Evolutionary conservation across 2,888 invertebrate species (phyloP).

Genomic region (Theodoxus fluviatilis): DNA sequence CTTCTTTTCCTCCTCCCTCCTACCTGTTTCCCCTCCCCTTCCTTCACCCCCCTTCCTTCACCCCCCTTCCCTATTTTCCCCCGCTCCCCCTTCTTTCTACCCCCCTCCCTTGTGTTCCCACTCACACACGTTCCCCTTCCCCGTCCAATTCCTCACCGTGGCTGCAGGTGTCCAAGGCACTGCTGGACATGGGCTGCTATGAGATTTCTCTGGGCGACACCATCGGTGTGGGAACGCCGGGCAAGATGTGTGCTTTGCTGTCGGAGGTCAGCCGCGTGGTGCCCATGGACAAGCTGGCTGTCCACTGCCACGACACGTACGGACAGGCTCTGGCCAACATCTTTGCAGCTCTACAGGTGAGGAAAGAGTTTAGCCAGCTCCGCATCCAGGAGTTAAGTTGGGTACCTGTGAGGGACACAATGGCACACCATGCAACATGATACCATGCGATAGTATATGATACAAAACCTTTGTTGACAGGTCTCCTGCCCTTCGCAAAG

Average conservation of each 20-base stretch:
- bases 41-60: background rate
- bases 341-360: slow-evolving; percentile 84
- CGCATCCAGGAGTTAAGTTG: too few relatives aligned
- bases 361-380: too few relatives aligned
- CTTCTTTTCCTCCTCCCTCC: background rate
- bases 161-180: slow-evolving; percentile 72
- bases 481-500: too few relatives aligned
- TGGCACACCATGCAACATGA: too few relatives aligned
- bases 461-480: too few relatives aligned
- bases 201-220: slow-evolving; percentile 97
- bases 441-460: too few relatives aligned
- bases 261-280: slow-evolving; percentile 73
- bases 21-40: background rate
- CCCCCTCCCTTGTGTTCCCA: background rate
- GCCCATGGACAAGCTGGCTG: slow-evolving; percentile 76
- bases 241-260: slow-evolving; percentile 77
- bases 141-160: too few relatives aligned
- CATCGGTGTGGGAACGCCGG: slow-evolving; percentile 83
- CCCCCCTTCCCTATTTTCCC: background rate
- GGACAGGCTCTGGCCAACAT: slow-evolving; percentile 95
- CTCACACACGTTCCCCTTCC: background rate
- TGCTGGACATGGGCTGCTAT: slow-evolving; percentile 88
- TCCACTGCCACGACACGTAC: slow-evolving; percentile 98
- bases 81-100: background rate
- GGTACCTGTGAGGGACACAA: too few relatives aligned